Conservation (phyloP, 2,888 invertebrate species). For the Brachyptera risi region DNA sequence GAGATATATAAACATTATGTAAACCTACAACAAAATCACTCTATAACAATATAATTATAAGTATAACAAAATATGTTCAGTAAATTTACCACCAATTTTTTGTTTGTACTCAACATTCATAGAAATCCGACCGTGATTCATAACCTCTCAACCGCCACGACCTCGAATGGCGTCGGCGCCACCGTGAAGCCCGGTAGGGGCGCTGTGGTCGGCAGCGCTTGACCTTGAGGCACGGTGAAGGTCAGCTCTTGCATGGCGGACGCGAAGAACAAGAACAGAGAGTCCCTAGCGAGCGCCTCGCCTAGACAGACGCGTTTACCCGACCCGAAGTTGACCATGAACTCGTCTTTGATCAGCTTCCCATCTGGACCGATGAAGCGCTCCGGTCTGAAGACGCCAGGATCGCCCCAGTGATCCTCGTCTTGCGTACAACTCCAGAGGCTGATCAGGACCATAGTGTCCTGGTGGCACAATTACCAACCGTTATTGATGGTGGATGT, state of each 20-base stretch:
- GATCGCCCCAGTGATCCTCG: conserved; percentile 34
- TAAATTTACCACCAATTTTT: too few species aligned
- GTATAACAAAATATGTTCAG: too few species aligned
- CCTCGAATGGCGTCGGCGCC: conserved; percentile 32
- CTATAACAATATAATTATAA: too few species aligned
- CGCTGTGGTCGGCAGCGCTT: conserved; percentile 26
- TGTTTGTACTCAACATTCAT: too few species aligned
- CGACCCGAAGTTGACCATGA: conserved; percentile 32
- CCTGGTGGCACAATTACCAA: conserved; percentile 29
- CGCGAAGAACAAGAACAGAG: conserved; percentile 33
- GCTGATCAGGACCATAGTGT: conserved; percentile 29
- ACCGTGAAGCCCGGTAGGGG: conserved; percentile 32
- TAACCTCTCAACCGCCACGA: conserved; percentile 20
- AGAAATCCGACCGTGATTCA: too few species aligned
- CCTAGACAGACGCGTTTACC: conserved; percentile 35
- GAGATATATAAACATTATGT: too few species aligned
- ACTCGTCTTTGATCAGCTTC: conserved; percentile 28
- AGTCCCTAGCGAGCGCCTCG: conserved; percentile 32
- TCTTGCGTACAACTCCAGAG: conserved; percentile 31
- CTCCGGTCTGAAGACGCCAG: conserved; percentile 34
- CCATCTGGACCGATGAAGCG: conserved; percentile 33
- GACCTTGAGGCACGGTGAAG: conserved; percentile 29
- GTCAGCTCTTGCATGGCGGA: conserved; percentile 32
- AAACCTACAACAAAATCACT: too few species aligned
- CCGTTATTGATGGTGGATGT: not conserved